Base-by-base conservation (phyloP, 2,113 vertebrate genomes). In the Lophochroa leadbeateri region DNA sequence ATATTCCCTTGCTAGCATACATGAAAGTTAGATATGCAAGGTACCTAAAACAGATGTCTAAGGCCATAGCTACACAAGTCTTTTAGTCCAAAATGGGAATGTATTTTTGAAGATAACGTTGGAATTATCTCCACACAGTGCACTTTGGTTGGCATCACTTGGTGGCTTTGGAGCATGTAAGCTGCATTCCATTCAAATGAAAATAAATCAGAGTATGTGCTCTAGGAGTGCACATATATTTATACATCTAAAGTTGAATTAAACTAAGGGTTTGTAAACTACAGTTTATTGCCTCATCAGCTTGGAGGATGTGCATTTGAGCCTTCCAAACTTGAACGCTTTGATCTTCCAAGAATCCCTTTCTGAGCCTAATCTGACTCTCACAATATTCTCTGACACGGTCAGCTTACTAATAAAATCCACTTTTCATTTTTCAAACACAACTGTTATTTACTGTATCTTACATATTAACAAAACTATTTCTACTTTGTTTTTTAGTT, bases 81-180 rank as follows among this genome's bases (percentile, higher is more conserved):
- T 82, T 67, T 44, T 24, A 64, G 21, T n/a, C 31, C 12, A 64
- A 86, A 80, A 55, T 2, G 2, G 46, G 19, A 60, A 8, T 8
- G 11, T 1, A 14, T 63, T 80, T 82, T 28, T 37, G 10, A 71
- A 23, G 46, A 29, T 35, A n/a, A 55, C 7, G 31, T 57, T 28
- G 60, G 24, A 84, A 31, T 58, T 71, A 68, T 41, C 31, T 28
- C 21, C 20, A 24, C 0, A 0, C 9, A 65, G 19, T 0, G 3
- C 23, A 23, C 8, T 78, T 90, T 15, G 17, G 35, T 41, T 82
- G 43, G 25, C 47, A 58, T 67, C 57, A 17, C 6, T 9, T 21
- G 3, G 3, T 57, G n/a, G 4, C 17, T 82, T 75, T 57, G 55
- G 60, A 67, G 20, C 24, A 63, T 1, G 0, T 17, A 21, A 58